Evolutionary conservation across 1,140 invertebrate species (phyloP).

Genomic region (Thalassaphorura encarpata): DNA sequence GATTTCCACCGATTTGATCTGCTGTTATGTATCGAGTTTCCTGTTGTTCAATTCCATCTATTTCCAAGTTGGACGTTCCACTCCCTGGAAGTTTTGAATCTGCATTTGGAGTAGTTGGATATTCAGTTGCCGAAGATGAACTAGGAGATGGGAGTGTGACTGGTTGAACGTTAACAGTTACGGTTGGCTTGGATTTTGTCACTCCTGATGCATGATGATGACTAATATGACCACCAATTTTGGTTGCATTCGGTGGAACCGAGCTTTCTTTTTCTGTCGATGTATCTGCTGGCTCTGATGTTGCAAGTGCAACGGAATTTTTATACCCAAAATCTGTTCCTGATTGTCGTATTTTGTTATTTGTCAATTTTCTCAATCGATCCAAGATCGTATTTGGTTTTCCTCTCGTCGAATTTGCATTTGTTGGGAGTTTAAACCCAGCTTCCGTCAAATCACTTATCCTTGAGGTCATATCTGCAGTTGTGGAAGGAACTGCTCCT

Average conservation of each 20-base stretch:
- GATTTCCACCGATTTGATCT: conserved; percentile 29
- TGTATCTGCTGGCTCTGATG: no score
- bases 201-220: no score
- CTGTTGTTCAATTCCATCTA: background rate
- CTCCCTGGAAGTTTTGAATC: no score
- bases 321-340: background rate
- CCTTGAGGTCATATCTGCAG: background rate
- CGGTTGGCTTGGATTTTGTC: background rate
- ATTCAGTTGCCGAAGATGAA: no score
- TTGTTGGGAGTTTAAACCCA: background rate
- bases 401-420: background rate
- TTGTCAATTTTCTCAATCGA: background rate
- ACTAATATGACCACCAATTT: no score
- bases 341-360: background rate
- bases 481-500: background rate
- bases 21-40: conserved; percentile 26
- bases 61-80: background rate
- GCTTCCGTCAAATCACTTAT: background rate
- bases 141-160: no score
- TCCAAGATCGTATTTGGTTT: background rate
- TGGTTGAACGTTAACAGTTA: no score
- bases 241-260: no score
- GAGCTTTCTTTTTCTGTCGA: no score
- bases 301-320: no score
- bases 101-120: no score